Base-by-base conservation (phyloP, 2,797 vertebrate species). In the Acanthurus lineatus region DNA sequence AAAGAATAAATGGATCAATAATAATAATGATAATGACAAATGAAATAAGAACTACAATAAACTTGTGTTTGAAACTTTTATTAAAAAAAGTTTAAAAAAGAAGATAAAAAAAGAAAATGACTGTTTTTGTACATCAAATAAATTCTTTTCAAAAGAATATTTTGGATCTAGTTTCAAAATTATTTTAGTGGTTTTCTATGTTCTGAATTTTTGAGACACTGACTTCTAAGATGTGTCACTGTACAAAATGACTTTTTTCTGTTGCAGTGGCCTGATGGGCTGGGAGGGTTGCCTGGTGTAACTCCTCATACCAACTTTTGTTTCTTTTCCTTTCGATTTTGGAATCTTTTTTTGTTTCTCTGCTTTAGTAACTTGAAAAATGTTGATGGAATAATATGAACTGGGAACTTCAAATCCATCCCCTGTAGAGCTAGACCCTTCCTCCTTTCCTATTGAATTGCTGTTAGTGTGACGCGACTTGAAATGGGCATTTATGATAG, bases 101-200 rank as follows among this genome's bases (percentile, higher is more conserved):
- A 59, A 25, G 56, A 86, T 61, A 90, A 91, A 88, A 87, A 96
- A 95, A 96, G 91, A 96, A 95, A 94, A 95, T 95, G 96, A 97
- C 96, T 97, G 96, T 97, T 98, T 98, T 99, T 99, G 96, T 99
- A 99, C 96, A 97, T 96, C 91, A 96, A 96, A 96, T 96, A 94
- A 96, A 97, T 99, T 97, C 96, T 99, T 99, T 98, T 96, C 94
- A 97, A 92, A 94, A 82, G 87, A 96, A 97, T 96, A 96, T 96
- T 96, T 99, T 97, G 97, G 96, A 99, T 98, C 97, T 98, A 97
- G 97, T 99, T 99, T 98, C 95, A 97, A 96, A 98, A 96, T 99
- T 97, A 97, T 98, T 98, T 98, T 96, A 97, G 96, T 96, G 96
- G 93, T 98, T 99, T 99, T 99, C 96, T 99, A 99, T 97, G 96